Conservation (phyloP, 2,113 vertebrate genomes). For the Felis chaus region DNA sequence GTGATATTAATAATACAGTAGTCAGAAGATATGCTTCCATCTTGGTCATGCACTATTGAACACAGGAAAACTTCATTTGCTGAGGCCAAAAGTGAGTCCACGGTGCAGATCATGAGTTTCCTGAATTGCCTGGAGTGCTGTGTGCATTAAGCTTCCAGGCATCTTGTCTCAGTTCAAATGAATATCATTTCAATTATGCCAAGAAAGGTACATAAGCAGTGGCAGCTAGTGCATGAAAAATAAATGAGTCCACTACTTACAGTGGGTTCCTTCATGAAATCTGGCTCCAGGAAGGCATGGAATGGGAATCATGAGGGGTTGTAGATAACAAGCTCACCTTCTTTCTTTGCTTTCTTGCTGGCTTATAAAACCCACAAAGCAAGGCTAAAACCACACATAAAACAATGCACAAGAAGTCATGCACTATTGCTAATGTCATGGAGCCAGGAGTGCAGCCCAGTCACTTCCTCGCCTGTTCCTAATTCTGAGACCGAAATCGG, state of each 20-base stretch:
- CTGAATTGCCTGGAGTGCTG: neutral
- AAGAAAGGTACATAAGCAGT: neutral
- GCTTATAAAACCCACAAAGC: neutral
- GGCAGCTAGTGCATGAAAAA: too few relatives aligned
- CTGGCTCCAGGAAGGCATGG: too few relatives aligned
- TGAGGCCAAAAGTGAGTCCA: neutral
- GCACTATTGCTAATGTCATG: fast-evolving
- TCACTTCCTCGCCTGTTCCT: neutral
- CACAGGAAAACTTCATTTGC: neutral
- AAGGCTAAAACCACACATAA: neutral
- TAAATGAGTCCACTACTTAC: neutral
- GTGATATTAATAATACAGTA: neutral
- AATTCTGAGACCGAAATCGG: neutral
- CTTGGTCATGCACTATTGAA: neutral
- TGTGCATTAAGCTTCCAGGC: fast-evolving
- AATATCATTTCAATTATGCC: neutral
- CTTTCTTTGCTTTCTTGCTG: neutral
- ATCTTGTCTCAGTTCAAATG: neutral
- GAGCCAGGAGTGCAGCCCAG: neutral
- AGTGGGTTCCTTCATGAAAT: neutral
- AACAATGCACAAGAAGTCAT: neutral
- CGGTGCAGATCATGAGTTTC: neutral
- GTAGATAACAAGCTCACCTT: neutral
- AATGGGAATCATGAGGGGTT: neutral
- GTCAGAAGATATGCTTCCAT: neutral